phyloP scores from a whole-genome alignment of 2,797 vertebrate genomes.

The Falco berigora region DNA sequence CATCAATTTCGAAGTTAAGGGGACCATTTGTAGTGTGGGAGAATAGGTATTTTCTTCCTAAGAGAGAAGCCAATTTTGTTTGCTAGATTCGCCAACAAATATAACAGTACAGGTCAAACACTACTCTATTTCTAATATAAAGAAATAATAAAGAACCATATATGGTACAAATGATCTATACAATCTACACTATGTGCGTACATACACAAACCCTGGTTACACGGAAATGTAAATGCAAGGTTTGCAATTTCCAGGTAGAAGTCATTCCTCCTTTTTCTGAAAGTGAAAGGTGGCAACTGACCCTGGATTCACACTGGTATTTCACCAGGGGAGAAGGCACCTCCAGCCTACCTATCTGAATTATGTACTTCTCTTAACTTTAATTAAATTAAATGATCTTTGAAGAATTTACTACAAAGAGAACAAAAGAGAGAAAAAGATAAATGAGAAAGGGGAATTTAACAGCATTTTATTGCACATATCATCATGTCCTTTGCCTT shows the following conservation, averaged over 20 bases:
- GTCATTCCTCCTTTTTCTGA: neutral
- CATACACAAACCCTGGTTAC: neutral
- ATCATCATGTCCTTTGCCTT: conserved; percentile 25
- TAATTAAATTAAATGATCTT: conserved; percentile 67
- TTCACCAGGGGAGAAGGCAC: neutral
- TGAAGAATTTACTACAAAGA: conserved; percentile 59
- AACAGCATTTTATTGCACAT: conserved; percentile 62
- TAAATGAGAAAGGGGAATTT: conserved; percentile 60
- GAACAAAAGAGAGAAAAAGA: conserved; percentile 45
- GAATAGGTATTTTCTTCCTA: neutral
- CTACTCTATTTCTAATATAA: neutral
- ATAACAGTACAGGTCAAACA: neutral
- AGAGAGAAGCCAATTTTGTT: neutral
- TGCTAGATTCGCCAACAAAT: neutral
- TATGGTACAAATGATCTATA: neutral
- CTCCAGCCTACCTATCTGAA: conserved; percentile 32
- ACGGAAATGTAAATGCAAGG: neutral
- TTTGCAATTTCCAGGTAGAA: neutral
- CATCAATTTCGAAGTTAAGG: neutral
- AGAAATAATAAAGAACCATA: neutral
- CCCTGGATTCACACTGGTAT: neutral
- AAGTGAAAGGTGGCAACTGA: neutral
- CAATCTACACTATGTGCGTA: neutral
- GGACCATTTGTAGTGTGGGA: neutral
- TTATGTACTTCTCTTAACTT: conserved; percentile 50